phyloP scores from a whole-genome alignment of 2,888 invertebrate species.

The Brassicogethes aeneus region DNA sequence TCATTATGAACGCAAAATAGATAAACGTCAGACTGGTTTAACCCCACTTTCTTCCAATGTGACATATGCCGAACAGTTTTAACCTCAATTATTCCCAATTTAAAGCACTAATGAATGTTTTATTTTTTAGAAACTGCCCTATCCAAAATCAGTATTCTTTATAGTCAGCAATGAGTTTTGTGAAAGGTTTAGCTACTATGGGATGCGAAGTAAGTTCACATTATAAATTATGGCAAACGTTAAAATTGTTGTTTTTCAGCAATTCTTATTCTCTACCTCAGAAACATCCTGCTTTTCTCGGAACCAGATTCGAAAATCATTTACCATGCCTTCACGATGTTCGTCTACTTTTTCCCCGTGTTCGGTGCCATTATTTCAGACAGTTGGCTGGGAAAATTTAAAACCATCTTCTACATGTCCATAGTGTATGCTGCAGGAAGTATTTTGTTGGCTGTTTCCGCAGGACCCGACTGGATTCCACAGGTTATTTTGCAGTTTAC shows the following conservation, averaged over 20 bases:
- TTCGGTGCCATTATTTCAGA: constrained; percentile 92
- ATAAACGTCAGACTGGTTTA: no score
- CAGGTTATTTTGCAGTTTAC: no score
- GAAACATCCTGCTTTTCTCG: constrained; percentile 62
- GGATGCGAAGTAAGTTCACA: constrained; percentile 80
- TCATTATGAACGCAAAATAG: no score
- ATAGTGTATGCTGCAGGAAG: constrained; percentile 81
- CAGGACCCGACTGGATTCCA: constrained; percentile 54
- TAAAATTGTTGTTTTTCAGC: constrained; percentile 51
- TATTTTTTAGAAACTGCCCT: constrained; percentile 57
- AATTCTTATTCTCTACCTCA: constrained; percentile 84
- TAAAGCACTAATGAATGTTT: no score
- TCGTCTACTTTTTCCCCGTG: constrained; percentile 83
- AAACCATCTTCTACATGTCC: constrained; percentile 83
- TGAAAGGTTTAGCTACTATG: constrained; percentile 95
- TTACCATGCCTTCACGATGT: constrained; percentile 82
- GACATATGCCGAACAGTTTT: no score
- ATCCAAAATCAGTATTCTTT: constrained; percentile 85
- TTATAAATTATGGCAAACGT: not conserved
- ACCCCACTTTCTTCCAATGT: no score
- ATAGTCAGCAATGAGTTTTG: constrained; percentile 97
- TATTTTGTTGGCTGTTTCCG: constrained; percentile 61
- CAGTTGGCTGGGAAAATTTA: constrained; percentile 83
- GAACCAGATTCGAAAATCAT: constrained; percentile 73
- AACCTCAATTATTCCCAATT: no score